These are phyloP conservation scores for Dasyornis broadbenti DNA, from an alignment of 2,113 vertebrate genomes.

Conservation along the genomic window DNA sequence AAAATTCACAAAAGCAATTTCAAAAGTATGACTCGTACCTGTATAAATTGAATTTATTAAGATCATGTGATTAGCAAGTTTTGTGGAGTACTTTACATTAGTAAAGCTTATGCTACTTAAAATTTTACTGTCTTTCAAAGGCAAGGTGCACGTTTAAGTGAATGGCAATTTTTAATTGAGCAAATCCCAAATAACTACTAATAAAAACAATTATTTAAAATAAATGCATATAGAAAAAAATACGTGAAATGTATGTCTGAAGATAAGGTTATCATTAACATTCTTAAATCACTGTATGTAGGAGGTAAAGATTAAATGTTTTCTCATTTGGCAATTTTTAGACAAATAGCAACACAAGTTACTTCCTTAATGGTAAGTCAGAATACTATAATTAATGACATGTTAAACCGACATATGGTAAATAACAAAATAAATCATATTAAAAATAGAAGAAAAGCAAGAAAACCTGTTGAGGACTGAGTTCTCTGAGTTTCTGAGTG, in stretches of 20 bases:
- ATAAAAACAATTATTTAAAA: not conserved
- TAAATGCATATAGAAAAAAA: not conserved
- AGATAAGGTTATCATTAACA: not conserved
- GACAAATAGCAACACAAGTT: not conserved
- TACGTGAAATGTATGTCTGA: not conserved
- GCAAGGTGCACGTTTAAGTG: not conserved
- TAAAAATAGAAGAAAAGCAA: not conserved
- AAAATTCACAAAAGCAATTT: not conserved
- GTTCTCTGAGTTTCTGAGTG: not conserved
- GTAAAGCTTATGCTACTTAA: not conserved
- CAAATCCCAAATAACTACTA: not conserved
- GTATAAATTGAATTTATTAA: slow-evolving; percentile 24
- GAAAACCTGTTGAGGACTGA: not conserved
- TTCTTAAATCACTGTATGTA: not conserved
- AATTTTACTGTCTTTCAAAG: not conserved
- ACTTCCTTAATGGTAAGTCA: not conserved
- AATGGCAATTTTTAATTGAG: not conserved
- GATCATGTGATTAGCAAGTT: not conserved
- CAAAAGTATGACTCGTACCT: not conserved
- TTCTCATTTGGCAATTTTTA: not conserved
- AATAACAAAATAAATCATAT: not conserved
- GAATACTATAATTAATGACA: not conserved
- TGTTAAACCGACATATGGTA: not conserved
- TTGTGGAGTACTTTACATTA: not conserved
- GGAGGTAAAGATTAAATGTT: not conserved